Evolutionary conservation across 2,797 vertebrate species (phyloP).

Genomic region (Botia kubotai): DNA sequence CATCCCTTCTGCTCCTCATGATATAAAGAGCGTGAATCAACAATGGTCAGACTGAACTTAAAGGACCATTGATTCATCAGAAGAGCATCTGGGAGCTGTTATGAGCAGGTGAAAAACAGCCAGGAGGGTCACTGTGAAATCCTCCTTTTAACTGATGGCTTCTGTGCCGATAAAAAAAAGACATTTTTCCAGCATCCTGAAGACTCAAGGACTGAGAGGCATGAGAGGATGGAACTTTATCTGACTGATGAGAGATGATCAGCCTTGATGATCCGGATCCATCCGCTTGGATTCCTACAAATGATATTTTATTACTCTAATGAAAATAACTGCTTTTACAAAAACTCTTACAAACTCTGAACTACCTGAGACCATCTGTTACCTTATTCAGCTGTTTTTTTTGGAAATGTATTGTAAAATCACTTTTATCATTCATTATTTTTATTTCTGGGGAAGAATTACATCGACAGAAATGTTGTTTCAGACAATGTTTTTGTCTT

Average conservation of each 20-base stretch:
- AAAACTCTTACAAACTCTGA: slow-evolving; percentile 79
- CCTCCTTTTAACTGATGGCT: slow-evolving; percentile 70
- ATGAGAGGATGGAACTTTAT: slow-evolving; percentile 24
- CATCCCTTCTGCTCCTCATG: slow-evolving; percentile 58
- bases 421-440: slow-evolving; percentile 80
- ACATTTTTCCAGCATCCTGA: slow-evolving; percentile 45
- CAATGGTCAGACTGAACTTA: slow-evolving; percentile 36
- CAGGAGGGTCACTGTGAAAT: slow-evolving; percentile 48
- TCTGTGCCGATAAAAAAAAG: slow-evolving; percentile 64
- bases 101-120: slow-evolving; percentile 45
- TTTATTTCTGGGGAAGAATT: slow-evolving; percentile 72
- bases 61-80: slow-evolving; percentile 45
- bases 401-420: slow-evolving; percentile 84
- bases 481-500: slow-evolving; percentile 63
- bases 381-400: slow-evolving; percentile 82
- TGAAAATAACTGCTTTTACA: slow-evolving; percentile 80
- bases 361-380: slow-evolving; percentile 79
- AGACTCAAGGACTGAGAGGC: slow-evolving; percentile 56
- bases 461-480: slow-evolving; percentile 47
- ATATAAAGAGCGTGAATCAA: slow-evolving; percentile 26
- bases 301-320: slow-evolving; percentile 87
- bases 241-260: slow-evolving; percentile 38
- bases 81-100: slow-evolving; percentile 50
- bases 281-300: slow-evolving; percentile 77
- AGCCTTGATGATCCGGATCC: slow-evolving; percentile 68